phyloP scores from a whole-genome alignment of 2,113 vertebrate species.

The Trochalopteron elliotii region DNA sequence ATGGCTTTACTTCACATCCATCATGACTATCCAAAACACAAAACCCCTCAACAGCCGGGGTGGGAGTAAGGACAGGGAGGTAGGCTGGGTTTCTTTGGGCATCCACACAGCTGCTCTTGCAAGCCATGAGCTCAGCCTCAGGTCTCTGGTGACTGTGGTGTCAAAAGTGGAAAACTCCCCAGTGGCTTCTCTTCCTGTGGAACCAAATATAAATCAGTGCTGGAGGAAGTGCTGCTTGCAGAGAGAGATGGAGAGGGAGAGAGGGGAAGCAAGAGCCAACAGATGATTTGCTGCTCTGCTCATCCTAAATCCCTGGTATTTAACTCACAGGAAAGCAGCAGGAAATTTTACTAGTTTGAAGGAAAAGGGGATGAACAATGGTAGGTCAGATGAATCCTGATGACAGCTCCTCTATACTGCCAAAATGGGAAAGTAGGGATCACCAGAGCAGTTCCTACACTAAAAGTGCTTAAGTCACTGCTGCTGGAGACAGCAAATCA shows the following conservation, averaged over 20 bases:
- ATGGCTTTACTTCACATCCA: background rate
- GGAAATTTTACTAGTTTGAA: conserved; percentile 14
- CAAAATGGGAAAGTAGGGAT: background rate
- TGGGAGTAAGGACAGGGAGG: background rate
- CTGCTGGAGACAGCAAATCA: background rate
- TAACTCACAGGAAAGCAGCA: conserved; percentile 50
- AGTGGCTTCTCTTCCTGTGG: background rate
- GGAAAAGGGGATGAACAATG: background rate
- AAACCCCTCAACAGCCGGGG: background rate
- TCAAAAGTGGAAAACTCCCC: conserved; percentile 7
- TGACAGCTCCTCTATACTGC: conserved; percentile 9
- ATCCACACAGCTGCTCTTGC: background rate
- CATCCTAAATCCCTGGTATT: conserved; percentile 57
- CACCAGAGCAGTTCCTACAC: background rate
- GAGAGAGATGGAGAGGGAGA: background rate
- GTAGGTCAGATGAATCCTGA: conserved; percentile 19
- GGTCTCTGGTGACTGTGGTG: background rate
- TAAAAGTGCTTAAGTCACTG: background rate
- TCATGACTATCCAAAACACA: background rate
- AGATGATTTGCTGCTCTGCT: conserved; percentile 61
- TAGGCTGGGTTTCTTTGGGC: background rate
- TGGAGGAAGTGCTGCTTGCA: conserved; percentile 29
- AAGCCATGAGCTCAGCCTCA: background rate
- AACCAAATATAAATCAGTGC: conserved; percentile 39
- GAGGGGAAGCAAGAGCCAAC: conserved; percentile 13